Conservation (phyloP, 30 jellyfish, hydroid and myxozoan species). For the Turritopsis rubra region DNA sequence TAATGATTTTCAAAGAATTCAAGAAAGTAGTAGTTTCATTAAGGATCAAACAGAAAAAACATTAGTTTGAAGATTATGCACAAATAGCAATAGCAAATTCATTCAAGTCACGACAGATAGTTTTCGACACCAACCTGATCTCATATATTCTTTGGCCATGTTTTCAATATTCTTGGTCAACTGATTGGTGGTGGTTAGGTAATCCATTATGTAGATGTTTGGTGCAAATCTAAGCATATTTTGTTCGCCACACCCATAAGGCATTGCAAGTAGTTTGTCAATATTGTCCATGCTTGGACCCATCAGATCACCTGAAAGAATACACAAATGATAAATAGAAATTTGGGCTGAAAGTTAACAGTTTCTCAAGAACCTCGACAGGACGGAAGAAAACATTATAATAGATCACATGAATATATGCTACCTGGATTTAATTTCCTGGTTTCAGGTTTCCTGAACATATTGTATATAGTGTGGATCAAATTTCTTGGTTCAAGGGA, state of each 20-base stretch:
- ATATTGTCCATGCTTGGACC: conserved; percentile 78
- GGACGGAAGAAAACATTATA: not conserved
- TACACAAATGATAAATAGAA: not conserved
- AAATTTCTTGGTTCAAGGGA: no score
- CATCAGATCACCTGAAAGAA: conserved; percentile 78
- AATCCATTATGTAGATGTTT: conserved; percentile 69
- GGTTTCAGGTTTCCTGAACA: no score
- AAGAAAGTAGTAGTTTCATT: no score
- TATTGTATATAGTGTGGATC: no score
- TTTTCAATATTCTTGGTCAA: conserved; percentile 42
- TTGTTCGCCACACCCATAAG: conserved; percentile 94
- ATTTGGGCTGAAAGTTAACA: not conserved
- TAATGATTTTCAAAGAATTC: no score
- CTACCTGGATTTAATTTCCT: no score
- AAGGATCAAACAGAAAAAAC: no score
- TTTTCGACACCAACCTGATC: conserved; percentile 37
- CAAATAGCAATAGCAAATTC: no score
- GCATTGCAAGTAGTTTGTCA: conserved; percentile 75
- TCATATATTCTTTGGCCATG: conserved; percentile 57
- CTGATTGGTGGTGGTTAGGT: conserved; percentile 57
- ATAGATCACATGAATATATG: no score
- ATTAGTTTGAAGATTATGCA: no score
- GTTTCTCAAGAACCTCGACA: no score
- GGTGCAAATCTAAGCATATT: conserved; percentile 92
- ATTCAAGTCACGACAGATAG: no score